Evolutionary conservation across 2,113 vertebrate species (phyloP), one percentile per base, ranked within the genome.

Genomic region (Oceanodroma tethys): DNA sequence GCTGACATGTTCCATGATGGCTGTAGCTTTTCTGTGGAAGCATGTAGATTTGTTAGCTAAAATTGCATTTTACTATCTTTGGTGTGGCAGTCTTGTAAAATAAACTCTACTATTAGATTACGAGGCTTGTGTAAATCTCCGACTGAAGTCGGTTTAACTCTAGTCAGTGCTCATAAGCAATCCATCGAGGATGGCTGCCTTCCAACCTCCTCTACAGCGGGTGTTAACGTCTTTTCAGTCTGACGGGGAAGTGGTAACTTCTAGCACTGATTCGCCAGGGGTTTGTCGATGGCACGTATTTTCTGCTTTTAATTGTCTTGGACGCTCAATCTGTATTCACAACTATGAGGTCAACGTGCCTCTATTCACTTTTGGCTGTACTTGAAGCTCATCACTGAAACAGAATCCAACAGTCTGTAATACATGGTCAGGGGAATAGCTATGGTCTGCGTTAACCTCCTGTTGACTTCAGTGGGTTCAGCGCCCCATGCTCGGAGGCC

Each of bases 31-130:
- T 90, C 92, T 87, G 78, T 85, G 73, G 79, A 90, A 79, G 65
- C 88, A 42, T 58, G 92, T 60, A 48, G 84, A 93, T 91, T 94
- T 93, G 88, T 62, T 74, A 93, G 92, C 95, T 94, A 90, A 95
- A 96, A 95, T 60, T 36, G 71, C 91, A 83, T 97, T 97, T 97
- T 85, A 97, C 95, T 96, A 96, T 97, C 97, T 97, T 97, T 96
- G 95, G 97, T 95, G 94, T 88, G 92, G 95, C 95, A 89, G 81
- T 95, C 91, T 91, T 1, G 0, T 96, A 96, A 97, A 97, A 96
- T 96, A 96, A 97, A 97, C 95, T 96, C 92, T 40, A 40, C 93
- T 94, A 85, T 97, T 96, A 90, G 83, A 76, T 94, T 92, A 86
- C 29, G 27, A 79, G 93, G 71, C 86, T 96, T 95, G 95, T 95